phyloP scores from a whole-genome alignment of 2,113 vertebrate genomes.

The Hepsetus odoe region DNA sequence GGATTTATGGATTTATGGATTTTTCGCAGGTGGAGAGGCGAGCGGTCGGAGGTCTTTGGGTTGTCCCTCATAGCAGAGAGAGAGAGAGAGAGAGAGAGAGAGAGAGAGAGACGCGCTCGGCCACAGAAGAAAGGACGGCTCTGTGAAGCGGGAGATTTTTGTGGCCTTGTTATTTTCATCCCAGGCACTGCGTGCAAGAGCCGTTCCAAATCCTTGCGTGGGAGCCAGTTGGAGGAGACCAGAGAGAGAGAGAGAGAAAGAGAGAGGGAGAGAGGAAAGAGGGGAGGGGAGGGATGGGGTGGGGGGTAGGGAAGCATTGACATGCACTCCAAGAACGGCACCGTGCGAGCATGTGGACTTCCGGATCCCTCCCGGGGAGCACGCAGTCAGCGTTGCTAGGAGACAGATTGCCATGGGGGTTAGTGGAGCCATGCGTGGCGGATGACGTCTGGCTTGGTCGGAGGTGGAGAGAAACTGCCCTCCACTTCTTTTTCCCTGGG shows the following conservation, averaged over 20 bases:
- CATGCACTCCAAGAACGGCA: conserved; percentile 78
- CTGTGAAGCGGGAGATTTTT: conserved; percentile 56
- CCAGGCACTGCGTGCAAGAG: conserved; percentile 61
- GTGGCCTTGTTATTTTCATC: conserved; percentile 69
- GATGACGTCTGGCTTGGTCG: conserved; percentile 69
- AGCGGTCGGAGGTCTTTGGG: conserved; percentile 47
- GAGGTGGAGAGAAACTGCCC: conserved; percentile 60
- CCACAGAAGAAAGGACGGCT: conserved; percentile 44
- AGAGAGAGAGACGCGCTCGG: conserved; percentile 25
- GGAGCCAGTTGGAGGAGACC: conserved; percentile 69
- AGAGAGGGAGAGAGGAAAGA: conserved; percentile 34
- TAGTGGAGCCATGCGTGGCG: conserved; percentile 73
- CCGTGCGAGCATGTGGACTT: conserved; percentile 76
- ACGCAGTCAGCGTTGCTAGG: conserved; percentile 76
- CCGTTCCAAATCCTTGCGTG: conserved; percentile 68
- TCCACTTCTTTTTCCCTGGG: conserved; percentile 29
- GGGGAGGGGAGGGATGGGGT: conserved; percentile 43
- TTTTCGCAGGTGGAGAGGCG: conserved; percentile 21
- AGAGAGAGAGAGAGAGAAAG: conserved; percentile 40
- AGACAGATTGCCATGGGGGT: conserved; percentile 71
- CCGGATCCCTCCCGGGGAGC: conserved; percentile 78
- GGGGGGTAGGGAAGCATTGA: conserved; percentile 62
- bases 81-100: conserved; percentile 28
- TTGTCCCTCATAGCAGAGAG: conserved; percentile 32
- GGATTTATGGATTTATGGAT: conserved; percentile 47